Base-by-base conservation (phyloP, 2,113 vertebrate genomes). In the Peromyscus californicus region DNA sequence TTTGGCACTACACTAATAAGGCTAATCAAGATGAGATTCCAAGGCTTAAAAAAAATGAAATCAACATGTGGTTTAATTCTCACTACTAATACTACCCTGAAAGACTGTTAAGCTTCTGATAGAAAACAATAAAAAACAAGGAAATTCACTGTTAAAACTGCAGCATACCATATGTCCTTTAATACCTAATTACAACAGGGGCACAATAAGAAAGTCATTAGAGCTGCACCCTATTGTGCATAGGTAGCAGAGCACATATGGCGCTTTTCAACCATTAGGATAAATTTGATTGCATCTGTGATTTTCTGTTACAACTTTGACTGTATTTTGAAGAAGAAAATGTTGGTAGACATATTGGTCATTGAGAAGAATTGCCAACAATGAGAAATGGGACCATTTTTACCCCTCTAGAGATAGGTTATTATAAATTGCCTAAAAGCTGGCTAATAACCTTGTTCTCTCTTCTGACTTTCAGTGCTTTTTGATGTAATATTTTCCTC, bases 171-270 rank as follows among this genome's bases (percentile, higher is more conserved):
- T 98, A 99, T 99, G 98, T 99, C 98, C 98, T 98, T 97, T 99
- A 98, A 98, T 98, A 98, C 96, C 95, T 99, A 98, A 99, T 98
- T 99, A 98, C 98, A 98, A 98, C 98, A 97, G 96, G 98, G 97
- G 97, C 97, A 97, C 97, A 98, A 98, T 98, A 98, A 98, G 97
- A 97, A 98, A 99, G 97, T 98, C 98, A 98, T 99, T 99, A 99
- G 98, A 97, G 94, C 97, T 97, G 97, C 98, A 98, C 98, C 98
- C 98, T 97, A 98, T 98, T 98, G 98, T 98, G 98, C 98, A 94
- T 98, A 98, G 98, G 98, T 98, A 99, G 98, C 98, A 96, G 98
- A 97, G 83, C 96, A 97, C 98, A 99, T 98, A 98, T 98, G 99
- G 98, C 93, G 45, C 67, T 70, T 98, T 98, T 98, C 98, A 98